Conservation (phyloP, 1,140 invertebrate species). For the Pollicipes pollicipes region DNA sequence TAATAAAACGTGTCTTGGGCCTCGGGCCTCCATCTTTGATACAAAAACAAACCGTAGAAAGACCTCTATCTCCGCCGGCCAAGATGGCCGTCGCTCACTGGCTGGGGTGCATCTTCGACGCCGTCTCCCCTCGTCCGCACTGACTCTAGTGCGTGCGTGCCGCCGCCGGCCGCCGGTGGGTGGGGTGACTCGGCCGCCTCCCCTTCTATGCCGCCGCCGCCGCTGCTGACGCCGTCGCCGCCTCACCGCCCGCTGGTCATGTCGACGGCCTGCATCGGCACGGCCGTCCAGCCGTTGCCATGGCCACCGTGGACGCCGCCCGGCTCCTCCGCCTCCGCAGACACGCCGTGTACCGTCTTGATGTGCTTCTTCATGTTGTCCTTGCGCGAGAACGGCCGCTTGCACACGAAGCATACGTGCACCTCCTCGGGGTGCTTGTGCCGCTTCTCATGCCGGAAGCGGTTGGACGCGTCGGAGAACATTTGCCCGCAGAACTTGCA, state of each 20-base stretch:
- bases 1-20: neutral
- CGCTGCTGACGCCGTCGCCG: too few relatives aligned
- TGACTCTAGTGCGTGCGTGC: too few relatives aligned
- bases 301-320: neutral
- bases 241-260: neutral
- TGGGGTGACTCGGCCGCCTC: too few relatives aligned
- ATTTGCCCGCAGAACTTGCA: conserved; percentile 3
- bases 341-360: neutral
- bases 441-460: conserved; percentile 1
- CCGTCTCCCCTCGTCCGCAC: neutral
- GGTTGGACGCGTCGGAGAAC: conserved; percentile 6
- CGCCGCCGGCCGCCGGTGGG: too few relatives aligned
- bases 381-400: conserved; percentile 3
- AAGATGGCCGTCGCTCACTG: neutral
- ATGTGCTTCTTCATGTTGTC: conserved; percentile 5
- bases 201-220: too few relatives aligned
- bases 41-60: conserved; percentile 2
- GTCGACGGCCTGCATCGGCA: neutral
- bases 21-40: neutral
- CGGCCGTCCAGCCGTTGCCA: neutral
- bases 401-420: conserved; percentile 5
- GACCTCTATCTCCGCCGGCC: neutral
- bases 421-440: conserved; percentile 1
- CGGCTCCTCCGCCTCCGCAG: neutral
- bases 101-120: neutral